Percentiles rank a stretch among this genome's conserved stretches.
Evolutionary conservation across 2,797 vertebrate genomes (phyloP).

Genomic region (Vipera latastei): DNA sequence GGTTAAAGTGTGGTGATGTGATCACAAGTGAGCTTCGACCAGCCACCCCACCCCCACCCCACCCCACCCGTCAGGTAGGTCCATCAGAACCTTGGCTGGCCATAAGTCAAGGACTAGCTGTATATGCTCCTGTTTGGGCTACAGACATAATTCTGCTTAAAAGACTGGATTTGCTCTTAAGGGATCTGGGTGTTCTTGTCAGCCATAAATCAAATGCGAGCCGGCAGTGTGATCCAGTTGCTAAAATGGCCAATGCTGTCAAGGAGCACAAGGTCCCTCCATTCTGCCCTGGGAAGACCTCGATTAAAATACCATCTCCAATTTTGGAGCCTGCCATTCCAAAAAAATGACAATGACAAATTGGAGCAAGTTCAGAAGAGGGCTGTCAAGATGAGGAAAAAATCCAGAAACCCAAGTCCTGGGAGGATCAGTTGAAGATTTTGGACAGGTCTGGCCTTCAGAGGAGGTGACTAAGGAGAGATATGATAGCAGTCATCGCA

Average conservation of each 20-base stretch:
- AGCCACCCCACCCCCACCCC: too few species aligned
- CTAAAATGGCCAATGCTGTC: neutral
- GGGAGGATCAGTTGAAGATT: neutral
- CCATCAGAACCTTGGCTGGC: neutral
- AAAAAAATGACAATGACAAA: neutral
- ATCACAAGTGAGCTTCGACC: neutral
- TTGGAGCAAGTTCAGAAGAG: neutral
- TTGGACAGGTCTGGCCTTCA: neutral
- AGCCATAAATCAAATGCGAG: neutral
- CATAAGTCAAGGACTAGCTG: neutral
- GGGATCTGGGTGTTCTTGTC: neutral
- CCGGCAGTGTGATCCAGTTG: neutral
- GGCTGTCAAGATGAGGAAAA: neutral
- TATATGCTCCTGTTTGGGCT: neutral
- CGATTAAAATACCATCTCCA: neutral
- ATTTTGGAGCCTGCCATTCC: neutral
- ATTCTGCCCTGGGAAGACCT: neutral
- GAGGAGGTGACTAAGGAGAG: neutral
- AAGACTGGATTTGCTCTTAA: neutral
- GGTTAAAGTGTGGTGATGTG: neutral
- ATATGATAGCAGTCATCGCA: neutral
- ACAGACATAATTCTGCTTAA: neutral
- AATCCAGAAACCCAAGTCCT: neutral
- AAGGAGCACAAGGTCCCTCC: neutral
- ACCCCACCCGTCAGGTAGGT: neutral